Conservation (phyloP, 2,888 invertebrate genomes). For the Drosophila mimetica region DNA sequence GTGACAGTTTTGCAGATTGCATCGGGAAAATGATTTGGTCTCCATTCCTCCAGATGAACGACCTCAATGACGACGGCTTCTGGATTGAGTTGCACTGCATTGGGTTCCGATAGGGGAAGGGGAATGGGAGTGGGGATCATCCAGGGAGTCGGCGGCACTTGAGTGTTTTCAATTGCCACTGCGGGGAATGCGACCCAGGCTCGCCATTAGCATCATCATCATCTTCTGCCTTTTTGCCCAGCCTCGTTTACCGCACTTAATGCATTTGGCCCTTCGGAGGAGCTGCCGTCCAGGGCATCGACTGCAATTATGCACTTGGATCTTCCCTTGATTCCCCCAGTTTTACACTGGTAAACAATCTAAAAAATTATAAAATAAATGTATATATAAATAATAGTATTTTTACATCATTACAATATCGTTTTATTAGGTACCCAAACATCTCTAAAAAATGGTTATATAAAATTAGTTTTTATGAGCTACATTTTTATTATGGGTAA, state of each 20-base stretch:
- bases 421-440: too few species aligned
- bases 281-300: slow-evolving; percentile 42
- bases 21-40: slow-evolving; percentile 20
- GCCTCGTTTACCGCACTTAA: slow-evolving; percentile 62
- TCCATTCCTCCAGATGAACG: slow-evolving; percentile 67
- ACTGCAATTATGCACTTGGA: slow-evolving; percentile 65
- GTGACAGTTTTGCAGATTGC: slow-evolving; percentile 21
- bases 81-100: slow-evolving; percentile 56
- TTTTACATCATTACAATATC: too few species aligned
- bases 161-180: slow-evolving; percentile 74
- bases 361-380: too few species aligned
- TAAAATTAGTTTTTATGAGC: too few species aligned
- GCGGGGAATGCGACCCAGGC: slow-evolving; percentile 45
- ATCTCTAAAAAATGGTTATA: too few species aligned
- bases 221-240: slow-evolving; percentile 11
- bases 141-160: slow-evolving; percentile 58
- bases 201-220: slow-evolving; percentile 45
- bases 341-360: background rate
- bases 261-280: slow-evolving; percentile 54
- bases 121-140: slow-evolving; percentile 58
- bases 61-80: slow-evolving; percentile 58
- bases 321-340: slow-evolving; percentile 17
- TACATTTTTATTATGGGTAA: too few species aligned
- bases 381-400: too few species aligned
- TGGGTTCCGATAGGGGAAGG: slow-evolving; percentile 46